Base-by-base conservation (phyloP, 2,888 invertebrate genomes). In the Apamea monoglypha region DNA sequence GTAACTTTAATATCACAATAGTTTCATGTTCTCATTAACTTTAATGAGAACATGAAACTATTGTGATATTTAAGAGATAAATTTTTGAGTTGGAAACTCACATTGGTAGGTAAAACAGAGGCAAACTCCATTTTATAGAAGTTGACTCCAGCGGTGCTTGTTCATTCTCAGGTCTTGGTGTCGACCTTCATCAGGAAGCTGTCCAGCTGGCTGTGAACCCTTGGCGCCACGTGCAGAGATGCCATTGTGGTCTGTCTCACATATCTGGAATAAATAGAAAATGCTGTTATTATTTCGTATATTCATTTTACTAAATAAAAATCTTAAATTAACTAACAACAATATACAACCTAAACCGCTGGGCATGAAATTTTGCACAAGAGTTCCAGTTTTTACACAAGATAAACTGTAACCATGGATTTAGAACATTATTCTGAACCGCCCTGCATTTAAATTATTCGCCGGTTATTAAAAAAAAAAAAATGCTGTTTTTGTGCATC, bases 41-140 rank as follows among this genome's bases (percentile, higher is more conserved):
- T 16, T 32, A 53, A 16, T 50, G 8, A 53, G 16, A 16, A 50
- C 1, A 36, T 36, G 0, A 25, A 16, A 70, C 8, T 32, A 32
- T 16, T 32, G 32, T 50, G 1, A 21, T 21, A 47, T 50, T 50
- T 16, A 32, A 32, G 3, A 21, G 21, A 29, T 21, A 47, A 4
- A 16, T 25, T 2, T 47, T 69, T 14, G 14, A 53, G 10, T 3
- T 36, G 2, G 5, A 14, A 53, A 94, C 96, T 95, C 84, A 96
- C 96, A 95, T 95, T 93, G 71, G 96, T 96, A 91, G 96, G 94
- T 90, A 95, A 90, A 86, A 94, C 92, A 93, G 95, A 94, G 91
- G 91, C 92, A 89, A 93, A 92, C 95, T 96, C 96, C 96, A 96
- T 96, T 88, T 96, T 96, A 95, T 84, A 88, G 88, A 86, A 81